Conservation (phyloP, 2,888 invertebrate genomes). For the Philaethria dido region DNA sequence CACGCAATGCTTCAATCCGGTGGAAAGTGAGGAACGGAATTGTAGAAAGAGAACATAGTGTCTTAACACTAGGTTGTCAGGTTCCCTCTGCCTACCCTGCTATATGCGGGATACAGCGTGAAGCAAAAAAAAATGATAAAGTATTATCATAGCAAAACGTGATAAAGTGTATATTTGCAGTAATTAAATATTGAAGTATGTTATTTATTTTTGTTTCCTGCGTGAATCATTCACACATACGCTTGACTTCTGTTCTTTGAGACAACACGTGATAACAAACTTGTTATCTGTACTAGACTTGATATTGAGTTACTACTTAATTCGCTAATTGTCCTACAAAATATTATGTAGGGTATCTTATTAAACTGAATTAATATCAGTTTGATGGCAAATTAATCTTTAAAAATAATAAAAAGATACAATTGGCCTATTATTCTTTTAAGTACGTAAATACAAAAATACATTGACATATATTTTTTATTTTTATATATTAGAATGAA, state of each 20-base stretch:
- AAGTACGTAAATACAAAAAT: too few relatives aligned
- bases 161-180: not conserved
- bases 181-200: constrained; percentile 5
- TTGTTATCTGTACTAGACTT: constrained; percentile 25
- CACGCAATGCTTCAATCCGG: too few relatives aligned
- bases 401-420: too few relatives aligned
- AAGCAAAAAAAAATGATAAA: too few relatives aligned
- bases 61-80: too few relatives aligned
- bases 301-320: constrained; percentile 2
- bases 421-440: too few relatives aligned
- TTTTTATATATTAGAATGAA: not conserved
- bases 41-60: too few relatives aligned
- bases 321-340: constrained; percentile 30
- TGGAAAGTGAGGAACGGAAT: too few relatives aligned
- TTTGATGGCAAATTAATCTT: too few relatives aligned
- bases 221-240: constrained; percentile 33
- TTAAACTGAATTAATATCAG: not conserved
- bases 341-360: constrained; percentile 15
- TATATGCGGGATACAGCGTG: too few relatives aligned
- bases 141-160: too few relatives aligned
- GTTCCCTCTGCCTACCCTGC: too few relatives aligned
- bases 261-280: constrained; percentile 13
- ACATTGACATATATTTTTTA: not conserved
- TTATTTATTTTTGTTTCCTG: constrained; percentile 27
- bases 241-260: not conserved